A percentile compares a stretch with the other conserved stretches of the same genome.
Evolutionary conservation across 2,797 vertebrate genomes (phyloP).

Genomic region (Squalus acanthias): DNA sequence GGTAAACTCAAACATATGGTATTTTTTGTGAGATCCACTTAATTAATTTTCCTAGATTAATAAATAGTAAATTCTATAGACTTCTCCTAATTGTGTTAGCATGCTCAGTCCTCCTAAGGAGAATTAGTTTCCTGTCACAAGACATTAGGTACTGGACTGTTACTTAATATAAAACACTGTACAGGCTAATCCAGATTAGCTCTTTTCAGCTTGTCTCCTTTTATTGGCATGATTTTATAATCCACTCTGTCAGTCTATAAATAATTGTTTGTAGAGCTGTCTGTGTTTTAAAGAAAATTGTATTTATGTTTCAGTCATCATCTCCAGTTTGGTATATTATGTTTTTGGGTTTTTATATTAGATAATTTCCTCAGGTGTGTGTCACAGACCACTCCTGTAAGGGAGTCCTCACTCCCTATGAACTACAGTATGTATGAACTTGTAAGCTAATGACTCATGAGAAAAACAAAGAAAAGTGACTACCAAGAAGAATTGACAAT

Average conservation of each 20-base stretch:
- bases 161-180: conserved; percentile 56
- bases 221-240: conserved; percentile 32
- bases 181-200: conserved; percentile 64
- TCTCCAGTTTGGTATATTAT: not conserved
- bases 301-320: conserved; percentile 17
- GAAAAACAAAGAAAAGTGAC: not conserved
- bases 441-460: not conserved
- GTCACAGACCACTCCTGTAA: not conserved
- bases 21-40: not conserved
- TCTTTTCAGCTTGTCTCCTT: conserved; percentile 55
- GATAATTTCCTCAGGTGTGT: not conserved
- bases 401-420: not conserved
- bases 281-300: not conserved
- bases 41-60: not conserved
- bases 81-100: conserved; percentile 42
- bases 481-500: not conserved
- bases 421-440: not conserved
- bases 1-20: conserved; percentile 58
- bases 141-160: conserved; percentile 52
- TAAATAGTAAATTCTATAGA: not conserved
- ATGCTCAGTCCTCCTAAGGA: conserved; percentile 49
- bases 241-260: not conserved
- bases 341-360: not conserved
- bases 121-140: conserved; percentile 56
- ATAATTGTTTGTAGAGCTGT: not conserved